A percentile compares a stretch with the other conserved stretches of the same genome.
phyloP scores from a whole-genome alignment of 2,113 vertebrate genomes.

The Mus musculus region DNA sequence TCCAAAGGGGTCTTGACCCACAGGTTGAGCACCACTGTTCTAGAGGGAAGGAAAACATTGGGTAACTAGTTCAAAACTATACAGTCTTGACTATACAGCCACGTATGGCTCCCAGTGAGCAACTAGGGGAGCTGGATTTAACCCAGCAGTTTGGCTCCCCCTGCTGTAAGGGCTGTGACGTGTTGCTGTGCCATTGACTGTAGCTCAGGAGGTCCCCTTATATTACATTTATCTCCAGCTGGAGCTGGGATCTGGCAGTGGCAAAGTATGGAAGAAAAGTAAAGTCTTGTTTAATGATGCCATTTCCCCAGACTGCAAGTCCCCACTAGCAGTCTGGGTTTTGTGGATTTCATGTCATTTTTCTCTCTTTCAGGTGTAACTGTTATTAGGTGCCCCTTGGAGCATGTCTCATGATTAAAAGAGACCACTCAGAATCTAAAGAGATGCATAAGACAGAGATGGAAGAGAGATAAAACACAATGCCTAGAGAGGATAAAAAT shows the following conservation, averaged over 20 bases:
- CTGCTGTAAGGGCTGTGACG: background rate
- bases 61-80: background rate
- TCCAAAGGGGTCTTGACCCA: background rate
- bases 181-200: background rate
- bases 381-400: background rate
- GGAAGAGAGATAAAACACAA: slow-evolving; percentile 38
- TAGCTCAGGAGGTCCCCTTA: background rate
- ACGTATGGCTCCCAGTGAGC: background rate
- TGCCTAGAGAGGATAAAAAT: background rate
- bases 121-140: background rate
- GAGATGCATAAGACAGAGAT: background rate
- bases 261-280: background rate
- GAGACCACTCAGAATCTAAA: slow-evolving; percentile 34
- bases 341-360: slow-evolving; percentile 15
- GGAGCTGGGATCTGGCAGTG: background rate
- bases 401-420: background rate
- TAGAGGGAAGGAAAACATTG: background rate
- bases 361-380: slow-evolving; percentile 10
- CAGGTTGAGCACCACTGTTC: background rate
- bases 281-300: background rate
- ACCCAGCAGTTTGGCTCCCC: background rate
- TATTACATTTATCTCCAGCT: background rate
- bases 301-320: background rate
- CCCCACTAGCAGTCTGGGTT: background rate
- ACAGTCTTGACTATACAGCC: background rate